Base-by-base conservation (phyloP, 2,888 invertebrate genomes). In the Calameuta pallipes region DNA sequence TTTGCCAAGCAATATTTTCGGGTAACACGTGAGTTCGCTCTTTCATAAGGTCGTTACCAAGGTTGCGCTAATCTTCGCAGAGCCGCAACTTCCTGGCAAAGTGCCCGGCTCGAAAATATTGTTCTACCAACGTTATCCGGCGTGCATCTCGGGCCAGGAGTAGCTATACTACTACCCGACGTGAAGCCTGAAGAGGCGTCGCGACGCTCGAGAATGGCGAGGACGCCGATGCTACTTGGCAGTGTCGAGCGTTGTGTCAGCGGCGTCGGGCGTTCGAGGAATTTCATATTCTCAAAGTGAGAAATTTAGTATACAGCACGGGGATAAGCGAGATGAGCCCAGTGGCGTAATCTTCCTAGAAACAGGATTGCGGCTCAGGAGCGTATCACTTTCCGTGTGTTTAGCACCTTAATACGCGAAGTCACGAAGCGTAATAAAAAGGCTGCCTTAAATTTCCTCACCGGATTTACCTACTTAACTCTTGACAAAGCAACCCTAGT, bases 31-130 rank as follows among this genome's bases (percentile, higher is more conserved):
- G 83, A 85, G 81, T 85, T 85, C 82, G 83, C 84, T 87, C 84
- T 88, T 89, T 89, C 88, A 88, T 86, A 88, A 88, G 86, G 85
- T 88, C 87, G 87, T 88, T 88, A 88, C 85, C 82, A 83, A 86
- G 84, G 84, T 84, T 86, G 85, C 85, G 87, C 87, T 89, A 89
- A 89, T 89, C 87, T 88, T 87, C 86, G 80, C 86, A 82, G 82
- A 81, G 82, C 85, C 85, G 83, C 87, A 82, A 86, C 84, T 83
- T 83, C 81, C 83, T 87, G 88, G 86, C 87, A 84, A 85, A 85
- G 81, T 87, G 87, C 89, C 87, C 83, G 81, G 70, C 80, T 81
- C 78, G 81, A 86, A 87, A 87, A 88, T 87, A 86, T 87, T 86
- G 87, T 85, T 86, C 81, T 80, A 76, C 84, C 83, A 82, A 80